phyloP scores from a whole-genome alignment of 2,888 invertebrate species.

The Meghimatium bilineatum region DNA sequence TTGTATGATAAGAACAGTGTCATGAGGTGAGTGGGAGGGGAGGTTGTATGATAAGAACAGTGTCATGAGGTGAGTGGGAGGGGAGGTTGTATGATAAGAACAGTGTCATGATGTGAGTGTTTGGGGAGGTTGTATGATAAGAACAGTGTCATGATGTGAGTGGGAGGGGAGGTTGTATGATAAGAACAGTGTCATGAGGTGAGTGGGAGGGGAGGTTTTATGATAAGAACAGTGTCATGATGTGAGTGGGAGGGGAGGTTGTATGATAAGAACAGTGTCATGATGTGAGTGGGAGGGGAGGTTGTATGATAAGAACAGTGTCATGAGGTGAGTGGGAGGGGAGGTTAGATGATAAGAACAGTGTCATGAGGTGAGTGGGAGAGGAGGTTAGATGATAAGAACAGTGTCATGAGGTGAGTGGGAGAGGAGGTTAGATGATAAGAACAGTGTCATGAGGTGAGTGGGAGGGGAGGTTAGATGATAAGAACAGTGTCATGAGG shows the following conservation, averaged over 20 bases:
- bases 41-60: not conserved
- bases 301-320: no score
- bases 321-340: not conserved
- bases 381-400: not conserved
- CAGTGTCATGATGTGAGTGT: not conserved
- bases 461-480: not conserved
- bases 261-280: not conserved
- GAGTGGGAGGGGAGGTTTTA: not conserved
- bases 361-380: not conserved
- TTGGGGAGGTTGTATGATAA: not conserved
- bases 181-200: no score
- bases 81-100: not conserved
- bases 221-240: no score
- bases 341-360: not conserved
- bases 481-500: no score
- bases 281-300: not conserved
- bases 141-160: no score
- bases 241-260: not conserved
- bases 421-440: not conserved
- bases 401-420: no score
- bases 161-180: not conserved
- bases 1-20: not conserved
- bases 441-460: not conserved
- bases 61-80: not conserved
- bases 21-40: not conserved